These are phyloP conservation scores for Pseudorectes ferrugineus DNA, from an alignment of 2,113 vertebrate genomes.

Conservation along the genomic window DNA sequence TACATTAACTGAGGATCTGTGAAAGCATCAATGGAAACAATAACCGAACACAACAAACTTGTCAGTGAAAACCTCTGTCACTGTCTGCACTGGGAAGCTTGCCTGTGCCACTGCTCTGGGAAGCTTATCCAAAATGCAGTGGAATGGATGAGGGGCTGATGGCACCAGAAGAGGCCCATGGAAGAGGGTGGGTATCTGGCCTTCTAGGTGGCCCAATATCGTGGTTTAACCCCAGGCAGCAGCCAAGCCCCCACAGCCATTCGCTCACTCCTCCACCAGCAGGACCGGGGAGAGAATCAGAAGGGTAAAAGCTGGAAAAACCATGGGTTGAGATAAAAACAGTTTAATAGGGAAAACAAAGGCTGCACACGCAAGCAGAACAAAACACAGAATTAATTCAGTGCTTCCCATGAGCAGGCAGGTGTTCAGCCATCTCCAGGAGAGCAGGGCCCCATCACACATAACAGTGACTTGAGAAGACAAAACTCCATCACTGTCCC, in stretches of 20 bases:
- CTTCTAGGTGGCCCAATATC: background rate
- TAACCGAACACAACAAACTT: rapidly evolving
- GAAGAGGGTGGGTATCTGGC: background rate
- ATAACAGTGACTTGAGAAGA: too few species aligned
- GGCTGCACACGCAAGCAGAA: too few species aligned
- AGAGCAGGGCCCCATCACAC: too few species aligned
- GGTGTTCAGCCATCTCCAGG: too few species aligned
- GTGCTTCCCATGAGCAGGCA: too few species aligned
- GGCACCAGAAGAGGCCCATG: rapidly evolving
- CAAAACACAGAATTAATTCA: too few species aligned
- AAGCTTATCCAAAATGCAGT: background rate
- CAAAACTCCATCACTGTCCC: too few species aligned
- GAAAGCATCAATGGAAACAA: background rate
- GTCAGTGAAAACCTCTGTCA: background rate
- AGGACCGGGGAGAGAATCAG: background rate
- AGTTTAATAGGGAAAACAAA: too few species aligned
- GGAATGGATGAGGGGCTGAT: background rate
- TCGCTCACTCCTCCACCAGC: background rate
- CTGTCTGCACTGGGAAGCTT: background rate
- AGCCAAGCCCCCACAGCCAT: background rate
- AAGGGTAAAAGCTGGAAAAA: background rate
- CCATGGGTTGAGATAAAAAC: too few species aligned
- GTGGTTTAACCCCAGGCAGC: background rate
- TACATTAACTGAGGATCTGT: background rate
- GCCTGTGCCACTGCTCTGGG: background rate